Base-by-base conservation (phyloP, 92 coral and sea anemone species). In the Bergia sp. region DNA sequence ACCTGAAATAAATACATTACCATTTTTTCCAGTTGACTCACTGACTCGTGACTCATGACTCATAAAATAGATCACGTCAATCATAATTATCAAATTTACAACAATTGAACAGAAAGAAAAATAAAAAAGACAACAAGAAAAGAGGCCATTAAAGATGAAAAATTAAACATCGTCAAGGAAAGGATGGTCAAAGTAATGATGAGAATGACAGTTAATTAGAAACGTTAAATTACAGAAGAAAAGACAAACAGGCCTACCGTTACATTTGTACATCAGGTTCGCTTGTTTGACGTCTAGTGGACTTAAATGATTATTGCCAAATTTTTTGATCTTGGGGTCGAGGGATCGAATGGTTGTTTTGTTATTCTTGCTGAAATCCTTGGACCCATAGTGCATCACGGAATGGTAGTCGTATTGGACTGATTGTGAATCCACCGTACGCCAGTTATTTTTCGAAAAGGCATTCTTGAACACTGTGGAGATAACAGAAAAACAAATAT, bases 331-430 rank as follows among this genome's bases (percentile, higher is more conserved):
- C 49, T 88, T 73, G 36, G 93, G 82, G 29, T 92, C 89, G 84
- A 85, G 86, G n/a, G 98, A 90, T 29, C 84, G 92, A 39, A 96
- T 91, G 18, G 99, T 95, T 2, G 91, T 79, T 72, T 83, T 81
- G 37, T 42, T 73, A 76, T 93, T 91, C 73, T 64, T 91, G 76
- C 94, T 79, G 83, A 90, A 96, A 57, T 93, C 92, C 72, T 81
- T 82, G 74, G 86, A 82, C 0, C 98, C 94, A 69, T 96, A 96
- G 75, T 96, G 99, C 99, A 96, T 96, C 44, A 96, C 88, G 11
- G 99, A 96, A 64, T 90, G 18, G 79, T 93, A 93, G 65, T 95
- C 99, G 64, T 96, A 96, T 69, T 94, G 89, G 36, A 95, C 94
- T 39, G 94, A 94, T 42, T 89, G 92, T 65, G 98, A 92, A 80